A percentile compares a stretch with the other conserved stretches of the same genome.
Conservation (phyloP, 92 coral and sea anemone genomes). For the Porites rus region DNA sequence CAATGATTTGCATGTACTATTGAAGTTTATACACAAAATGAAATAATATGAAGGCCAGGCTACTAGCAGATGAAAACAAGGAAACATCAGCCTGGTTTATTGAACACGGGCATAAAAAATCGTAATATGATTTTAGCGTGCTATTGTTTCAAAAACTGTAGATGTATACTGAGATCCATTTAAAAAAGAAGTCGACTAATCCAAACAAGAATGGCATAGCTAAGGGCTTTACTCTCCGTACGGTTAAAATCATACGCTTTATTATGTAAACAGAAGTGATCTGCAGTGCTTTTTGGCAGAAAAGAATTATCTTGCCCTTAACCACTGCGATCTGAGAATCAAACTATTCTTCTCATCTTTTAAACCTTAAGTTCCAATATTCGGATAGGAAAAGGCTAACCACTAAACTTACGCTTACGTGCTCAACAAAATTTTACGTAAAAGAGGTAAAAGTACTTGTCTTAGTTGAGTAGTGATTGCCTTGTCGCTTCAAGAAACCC, state of each 20-base stretch:
- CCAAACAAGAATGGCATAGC: conserved; percentile 3
- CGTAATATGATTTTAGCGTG: neutral
- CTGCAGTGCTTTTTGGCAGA: neutral
- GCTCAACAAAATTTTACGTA: neutral
- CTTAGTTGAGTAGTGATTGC: neutral
- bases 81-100: no score
- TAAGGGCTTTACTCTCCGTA: no score
- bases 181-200: conserved; percentile 11
- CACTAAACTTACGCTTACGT: neutral
- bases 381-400: neutral
- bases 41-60: no score
- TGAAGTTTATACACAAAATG: no score
- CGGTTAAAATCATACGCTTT: neutral
- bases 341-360: neutral
- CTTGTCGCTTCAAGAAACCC: conserved; percentile 2
- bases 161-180: conserved; percentile 1
- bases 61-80: no score
- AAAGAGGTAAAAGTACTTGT: neutral
- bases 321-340: neutral
- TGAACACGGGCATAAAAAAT: neutral
- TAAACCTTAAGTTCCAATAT: neutral
- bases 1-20: no score
- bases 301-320: neutral
- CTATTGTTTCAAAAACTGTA: neutral
- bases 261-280: neutral